phyloP scores from a whole-genome alignment of 2,113 vertebrate species.

The Spermophilus dauricus region DNA sequence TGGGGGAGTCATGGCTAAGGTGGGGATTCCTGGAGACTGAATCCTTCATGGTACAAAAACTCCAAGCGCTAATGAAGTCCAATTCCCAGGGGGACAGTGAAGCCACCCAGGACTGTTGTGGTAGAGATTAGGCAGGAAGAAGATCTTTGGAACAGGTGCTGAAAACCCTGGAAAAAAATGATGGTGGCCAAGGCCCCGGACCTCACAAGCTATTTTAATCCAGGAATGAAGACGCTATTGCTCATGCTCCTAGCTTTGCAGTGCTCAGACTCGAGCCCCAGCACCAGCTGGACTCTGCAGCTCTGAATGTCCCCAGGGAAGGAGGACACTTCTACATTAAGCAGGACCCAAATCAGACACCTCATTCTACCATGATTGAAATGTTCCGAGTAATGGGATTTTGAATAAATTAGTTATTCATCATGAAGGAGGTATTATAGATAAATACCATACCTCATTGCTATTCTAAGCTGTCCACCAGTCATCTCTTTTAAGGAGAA shows the following conservation, averaged over 20 bases:
- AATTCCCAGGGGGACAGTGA: neutral
- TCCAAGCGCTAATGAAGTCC: neutral
- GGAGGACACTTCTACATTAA: conserved; percentile 68
- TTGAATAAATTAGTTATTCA: conserved; percentile 83
- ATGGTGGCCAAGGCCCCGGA: neutral
- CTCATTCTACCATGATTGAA: conserved; percentile 73
- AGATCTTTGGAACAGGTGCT: neutral
- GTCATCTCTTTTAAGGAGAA: conserved; percentile 77
- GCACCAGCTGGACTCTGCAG: conserved; percentile 54
- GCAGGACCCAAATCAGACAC: conserved; percentile 66
- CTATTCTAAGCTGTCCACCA: conserved; percentile 80
- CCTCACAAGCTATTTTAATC: neutral
- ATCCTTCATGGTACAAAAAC: neutral
- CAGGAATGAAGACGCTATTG: neutral
- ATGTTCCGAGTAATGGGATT: conserved; percentile 73
- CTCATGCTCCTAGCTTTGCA: neutral
- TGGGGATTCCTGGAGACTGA: neutral
- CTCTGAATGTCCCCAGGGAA: conserved; percentile 54
- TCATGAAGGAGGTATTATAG: conserved; percentile 70
- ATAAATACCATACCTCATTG: conserved; percentile 82
- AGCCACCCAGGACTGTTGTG: neutral
- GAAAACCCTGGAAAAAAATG: conserved; percentile 41
- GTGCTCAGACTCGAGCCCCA: conserved; percentile 46
- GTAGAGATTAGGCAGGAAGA: neutral
- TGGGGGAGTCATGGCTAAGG: neutral